Base-by-base conservation (phyloP, 2,113 vertebrate genomes). In the Corythornis cristatus region DNA sequence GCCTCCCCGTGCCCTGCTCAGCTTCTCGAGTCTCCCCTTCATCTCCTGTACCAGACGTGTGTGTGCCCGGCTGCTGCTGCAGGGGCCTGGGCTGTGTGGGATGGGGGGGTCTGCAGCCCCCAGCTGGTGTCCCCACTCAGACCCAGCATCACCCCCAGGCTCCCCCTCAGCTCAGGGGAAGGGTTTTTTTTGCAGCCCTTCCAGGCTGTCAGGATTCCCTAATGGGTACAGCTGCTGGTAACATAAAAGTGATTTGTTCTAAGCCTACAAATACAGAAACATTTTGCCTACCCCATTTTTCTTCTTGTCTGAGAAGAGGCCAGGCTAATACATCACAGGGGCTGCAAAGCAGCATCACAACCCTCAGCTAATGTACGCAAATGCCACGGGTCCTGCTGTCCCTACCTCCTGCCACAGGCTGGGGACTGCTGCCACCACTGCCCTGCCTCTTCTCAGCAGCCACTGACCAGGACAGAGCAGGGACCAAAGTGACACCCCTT, bases 391-490 rank as follows among this genome's bases (percentile, higher is more conserved):
- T 57, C 42, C 25, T 57, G 13, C 89, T 37, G 42, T 20, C 66
- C 0, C 0, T 19, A 3, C 15, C 71, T 74, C 45, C 22, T 14
- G 0, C n/a, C 56, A 12, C 6, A 6, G 45, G 8, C 17, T 22
- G 61, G 53, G 57, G 33, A 10, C 33, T n/a, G 23, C 0, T 0
- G 4, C 21, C 1, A 3, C 20, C 64, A 11, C 50, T 48, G 65
- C 29, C 45, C 60, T 68, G 35, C 53, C 61, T 22, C 7, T 20
- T 50, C 28, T 12, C 12, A 1, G 46, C 22, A 2, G 3, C 22
- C 10, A 0, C 31, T 16, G 15, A 2, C 58, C 37, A 0, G 79
- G 65, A 43, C 5, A 3, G 72, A 22, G 48, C 77, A 50, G 23
- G 25, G 18, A 19, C 20, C 31, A 8, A 10, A 26, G 28, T 2